Evolutionary conservation across 2,888 invertebrate genomes (phyloP).

Genomic region (Masnerella sp.): DNA sequence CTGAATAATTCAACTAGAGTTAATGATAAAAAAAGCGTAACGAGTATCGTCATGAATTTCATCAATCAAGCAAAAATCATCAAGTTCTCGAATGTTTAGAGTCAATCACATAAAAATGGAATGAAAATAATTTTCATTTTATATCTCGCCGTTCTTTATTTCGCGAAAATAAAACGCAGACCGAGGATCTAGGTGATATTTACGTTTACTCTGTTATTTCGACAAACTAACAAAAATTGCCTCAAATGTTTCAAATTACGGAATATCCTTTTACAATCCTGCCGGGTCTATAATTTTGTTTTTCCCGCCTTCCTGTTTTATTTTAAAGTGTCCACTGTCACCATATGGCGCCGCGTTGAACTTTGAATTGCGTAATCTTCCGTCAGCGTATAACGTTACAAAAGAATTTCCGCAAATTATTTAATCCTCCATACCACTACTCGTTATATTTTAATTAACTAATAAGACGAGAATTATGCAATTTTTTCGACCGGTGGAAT

Average conservation of each 20-base stretch:
- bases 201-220: not conserved
- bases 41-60: too few relatives aligned
- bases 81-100: not conserved
- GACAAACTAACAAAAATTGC: constrained; percentile 7
- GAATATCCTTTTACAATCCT: constrained; percentile 17
- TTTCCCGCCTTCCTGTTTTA: constrained; percentile 1
- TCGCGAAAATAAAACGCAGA: too few relatives aligned
- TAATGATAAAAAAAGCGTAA: too few relatives aligned
- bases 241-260: constrained; percentile 17
- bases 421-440: constrained; percentile 9
- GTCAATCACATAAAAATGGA: constrained; percentile 18
- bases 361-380: constrained; percentile 15
- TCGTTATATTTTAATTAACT: constrained; percentile 32
- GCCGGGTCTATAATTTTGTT: constrained; percentile 18
- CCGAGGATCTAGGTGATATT: too few relatives aligned
- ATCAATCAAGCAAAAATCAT: too few relatives aligned
- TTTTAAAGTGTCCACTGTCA: constrained; percentile 30
- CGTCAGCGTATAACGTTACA: constrained; percentile 13
- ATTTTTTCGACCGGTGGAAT: constrained; percentile 6
- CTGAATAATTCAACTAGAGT: too few relatives aligned
- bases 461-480: constrained; percentile 6
- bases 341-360: constrained; percentile 14
- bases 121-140: constrained; percentile 1
- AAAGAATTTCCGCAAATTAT: constrained; percentile 27
- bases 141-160: too few relatives aligned